A percentile compares a stretch with the other conserved stretches of the same genome.
Evolutionary conservation across 2,797 vertebrate genomes (phyloP).

Genomic region (Percopsis omiscomaycus): DNA sequence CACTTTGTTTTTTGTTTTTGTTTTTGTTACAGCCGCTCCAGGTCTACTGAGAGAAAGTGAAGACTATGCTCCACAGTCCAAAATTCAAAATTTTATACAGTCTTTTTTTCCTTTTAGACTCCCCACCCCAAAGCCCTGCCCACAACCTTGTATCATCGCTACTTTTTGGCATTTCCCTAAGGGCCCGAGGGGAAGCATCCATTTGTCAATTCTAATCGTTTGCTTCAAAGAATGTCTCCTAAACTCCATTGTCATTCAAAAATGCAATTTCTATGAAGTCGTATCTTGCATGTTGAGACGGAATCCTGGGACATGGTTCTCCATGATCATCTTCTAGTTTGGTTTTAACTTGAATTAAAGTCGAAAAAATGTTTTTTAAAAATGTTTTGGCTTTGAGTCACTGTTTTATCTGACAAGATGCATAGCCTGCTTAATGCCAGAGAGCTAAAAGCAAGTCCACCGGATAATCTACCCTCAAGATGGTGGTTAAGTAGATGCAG

Average conservation of each 20-base stretch:
- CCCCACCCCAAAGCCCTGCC: too few relatives aligned
- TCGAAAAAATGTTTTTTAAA: conserved; percentile 47
- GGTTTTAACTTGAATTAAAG: conserved; percentile 82
- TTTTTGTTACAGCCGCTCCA: conserved; percentile 83
- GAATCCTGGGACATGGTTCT: conserved; percentile 44
- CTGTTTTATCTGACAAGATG: conserved; percentile 22
- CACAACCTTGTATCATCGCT: too few relatives aligned
- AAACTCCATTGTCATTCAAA: neutral
- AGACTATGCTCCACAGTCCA: conserved; percentile 27
- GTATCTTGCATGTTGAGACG: conserved; percentile 60
- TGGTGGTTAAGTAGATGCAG: conserved; percentile 9
- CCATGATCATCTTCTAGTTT: conserved; percentile 62
- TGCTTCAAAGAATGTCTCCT: conserved; percentile 1
- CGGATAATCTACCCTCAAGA: neutral
- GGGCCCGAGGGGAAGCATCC: too few relatives aligned
- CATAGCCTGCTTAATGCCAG: too few relatives aligned
- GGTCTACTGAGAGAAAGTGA: conserved; percentile 91
- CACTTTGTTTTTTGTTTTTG: neutral
- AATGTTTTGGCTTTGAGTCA: conserved; percentile 37
- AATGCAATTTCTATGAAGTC: conserved; percentile 24
- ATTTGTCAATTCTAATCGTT: conserved; percentile 30
- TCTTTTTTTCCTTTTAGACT: conserved; percentile 35
- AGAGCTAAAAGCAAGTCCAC: neutral
- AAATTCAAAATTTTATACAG: conserved; percentile 53
- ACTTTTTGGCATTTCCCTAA: too few relatives aligned